Percentiles rank a stretch among this genome's conserved stretches.
phyloP scores from a whole-genome alignment of 2,888 invertebrate genomes.

The Eueremaeus valkanovi region DNA sequence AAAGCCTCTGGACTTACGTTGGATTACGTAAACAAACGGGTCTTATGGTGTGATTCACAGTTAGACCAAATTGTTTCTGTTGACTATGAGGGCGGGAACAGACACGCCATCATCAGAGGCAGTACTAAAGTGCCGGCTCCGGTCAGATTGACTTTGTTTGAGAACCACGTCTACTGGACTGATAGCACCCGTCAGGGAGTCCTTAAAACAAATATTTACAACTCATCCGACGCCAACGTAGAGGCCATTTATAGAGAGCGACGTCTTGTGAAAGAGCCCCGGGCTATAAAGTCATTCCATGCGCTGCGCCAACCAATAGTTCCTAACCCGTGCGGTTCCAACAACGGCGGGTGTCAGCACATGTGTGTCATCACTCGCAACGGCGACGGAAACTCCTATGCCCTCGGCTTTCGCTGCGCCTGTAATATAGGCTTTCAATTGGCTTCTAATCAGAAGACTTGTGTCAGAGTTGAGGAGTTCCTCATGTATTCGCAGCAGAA shows the following conservation, averaged over 20 bases:
- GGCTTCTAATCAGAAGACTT: slow-evolving; percentile 68
- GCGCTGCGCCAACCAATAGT: slow-evolving; percentile 60
- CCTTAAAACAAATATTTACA: slow-evolving; percentile 79
- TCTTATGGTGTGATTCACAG: slow-evolving; percentile 95
- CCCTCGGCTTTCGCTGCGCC: slow-evolving; percentile 81
- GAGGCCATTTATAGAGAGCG: slow-evolving; percentile 73
- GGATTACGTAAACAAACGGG: slow-evolving; percentile 79
- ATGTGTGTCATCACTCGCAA: slow-evolving; percentile 79
- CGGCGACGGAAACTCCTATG: slow-evolving; percentile 58
- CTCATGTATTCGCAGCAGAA: slow-evolving; percentile 85
- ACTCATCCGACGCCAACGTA: slow-evolving; percentile 63
- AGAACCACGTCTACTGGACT: slow-evolving; percentile 83
- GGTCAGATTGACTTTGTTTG: slow-evolving; percentile 74
- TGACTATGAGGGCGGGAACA: slow-evolving; percentile 79
- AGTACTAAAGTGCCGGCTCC: slow-evolving; percentile 71
- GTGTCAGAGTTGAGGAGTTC: slow-evolving; percentile 76
- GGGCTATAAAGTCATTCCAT: slow-evolving; percentile 77
- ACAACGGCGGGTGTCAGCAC: slow-evolving; percentile 85
- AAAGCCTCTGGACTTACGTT: slow-evolving; percentile 87
- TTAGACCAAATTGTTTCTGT: slow-evolving; percentile 94
- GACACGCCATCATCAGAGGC: slow-evolving; percentile 48
- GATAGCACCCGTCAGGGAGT: slow-evolving; percentile 84
- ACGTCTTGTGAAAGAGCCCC: slow-evolving; percentile 70
- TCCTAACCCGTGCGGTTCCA: slow-evolving; percentile 74
- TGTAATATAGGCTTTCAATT: slow-evolving; percentile 83